These are phyloP conservation scores for Indicator indicator DNA, from an alignment of 2,113 vertebrate species.

Conservation along the genomic window DNA sequence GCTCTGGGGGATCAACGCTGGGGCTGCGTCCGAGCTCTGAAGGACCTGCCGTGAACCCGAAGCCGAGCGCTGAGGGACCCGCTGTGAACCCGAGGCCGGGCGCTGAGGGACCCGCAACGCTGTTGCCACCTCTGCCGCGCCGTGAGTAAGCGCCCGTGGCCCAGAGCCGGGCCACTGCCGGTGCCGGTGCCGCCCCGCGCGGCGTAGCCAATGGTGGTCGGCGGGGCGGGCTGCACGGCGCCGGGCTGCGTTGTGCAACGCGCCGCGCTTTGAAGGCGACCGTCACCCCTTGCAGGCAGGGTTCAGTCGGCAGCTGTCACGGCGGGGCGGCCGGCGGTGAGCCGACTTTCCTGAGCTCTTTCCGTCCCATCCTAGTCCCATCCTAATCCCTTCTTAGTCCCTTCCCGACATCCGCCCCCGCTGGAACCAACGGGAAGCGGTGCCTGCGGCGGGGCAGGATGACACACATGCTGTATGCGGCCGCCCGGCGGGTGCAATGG, in stretches of 20 bases:
- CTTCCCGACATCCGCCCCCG: background rate
- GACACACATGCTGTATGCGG: slow-evolving; percentile 86
- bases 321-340: background rate
- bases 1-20: background rate
- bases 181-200: slow-evolving; percentile 1
- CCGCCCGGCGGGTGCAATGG: slow-evolving; percentile 83
- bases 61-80: too few species aligned
- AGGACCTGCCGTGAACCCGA: background rate
- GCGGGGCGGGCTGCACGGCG: slow-evolving; percentile 33
- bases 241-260: slow-evolving; percentile 19
- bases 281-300: background rate
- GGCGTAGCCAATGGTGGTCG: slow-evolving; percentile 44
- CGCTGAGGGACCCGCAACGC: too few species aligned
- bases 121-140: too few species aligned
- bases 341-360: background rate
- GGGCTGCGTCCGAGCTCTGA: background rate
- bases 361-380: too few species aligned
- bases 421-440: background rate
- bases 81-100: too few species aligned
- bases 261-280: slow-evolving; percentile 46
- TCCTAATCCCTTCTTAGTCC: too few species aligned
- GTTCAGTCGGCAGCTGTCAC: background rate
- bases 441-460: slow-evolving; percentile 70
- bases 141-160: too few species aligned
- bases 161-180: background rate